phyloP scores from a whole-genome alignment of 1,140 invertebrate genomes.

The Orchesella cincta region DNA sequence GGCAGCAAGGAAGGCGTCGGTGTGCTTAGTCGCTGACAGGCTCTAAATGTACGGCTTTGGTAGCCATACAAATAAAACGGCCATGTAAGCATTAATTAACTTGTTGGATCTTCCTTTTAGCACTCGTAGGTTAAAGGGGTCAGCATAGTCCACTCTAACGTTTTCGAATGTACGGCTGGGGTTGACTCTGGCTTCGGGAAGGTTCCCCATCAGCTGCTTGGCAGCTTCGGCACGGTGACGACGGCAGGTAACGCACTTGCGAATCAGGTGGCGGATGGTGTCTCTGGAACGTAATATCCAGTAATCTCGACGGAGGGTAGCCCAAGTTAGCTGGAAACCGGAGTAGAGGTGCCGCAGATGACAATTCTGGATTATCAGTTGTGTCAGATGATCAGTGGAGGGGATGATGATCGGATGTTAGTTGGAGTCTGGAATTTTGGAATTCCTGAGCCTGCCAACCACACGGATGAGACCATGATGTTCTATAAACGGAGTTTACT shows the following conservation, averaged over 20 bases:
- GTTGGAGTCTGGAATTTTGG: not conserved
- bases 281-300: not conserved
- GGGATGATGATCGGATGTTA: not conserved
- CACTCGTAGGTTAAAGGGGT: constrained; percentile 47
- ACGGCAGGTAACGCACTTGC: constrained; percentile 53
- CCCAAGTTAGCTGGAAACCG: not conserved
- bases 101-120: not conserved
- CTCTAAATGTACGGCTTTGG: too few relatives aligned
- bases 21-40: too few relatives aligned
- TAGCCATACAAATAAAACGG: not conserved
- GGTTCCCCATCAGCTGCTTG: constrained; percentile 52
- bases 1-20: not conserved
- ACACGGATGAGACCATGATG: not conserved
- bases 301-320: not conserved
- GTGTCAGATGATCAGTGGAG: not conserved
- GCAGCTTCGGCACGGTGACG: constrained; percentile 47
- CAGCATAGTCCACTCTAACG: constrained; percentile 53
- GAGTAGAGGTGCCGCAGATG: not conserved
- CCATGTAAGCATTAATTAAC: not conserved
- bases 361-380: not conserved
- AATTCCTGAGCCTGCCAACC: not conserved
- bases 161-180: constrained; percentile 50
- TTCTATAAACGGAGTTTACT: not conserved
- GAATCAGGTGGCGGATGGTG: not conserved
- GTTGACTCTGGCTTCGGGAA: constrained; percentile 51